Evolutionary conservation across 2,113 vertebrate species (phyloP).

Genomic region (Hippolais icterina): DNA sequence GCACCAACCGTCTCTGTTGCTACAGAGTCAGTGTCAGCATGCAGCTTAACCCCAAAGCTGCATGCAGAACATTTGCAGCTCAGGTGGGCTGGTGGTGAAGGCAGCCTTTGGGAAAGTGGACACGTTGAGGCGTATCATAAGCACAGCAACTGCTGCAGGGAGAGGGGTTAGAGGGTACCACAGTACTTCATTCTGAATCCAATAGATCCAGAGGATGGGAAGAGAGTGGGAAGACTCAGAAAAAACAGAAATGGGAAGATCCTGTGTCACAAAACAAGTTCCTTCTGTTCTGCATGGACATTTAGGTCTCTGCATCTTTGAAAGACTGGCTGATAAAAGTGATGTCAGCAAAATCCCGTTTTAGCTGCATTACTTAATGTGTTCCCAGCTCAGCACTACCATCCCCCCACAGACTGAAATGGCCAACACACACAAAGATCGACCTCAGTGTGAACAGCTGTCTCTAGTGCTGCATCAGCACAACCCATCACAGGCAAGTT

Average conservation of each 20-base stretch:
- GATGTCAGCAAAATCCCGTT: background rate
- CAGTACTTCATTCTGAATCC: background rate
- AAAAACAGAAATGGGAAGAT: background rate
- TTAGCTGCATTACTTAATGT: background rate
- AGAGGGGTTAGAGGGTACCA: background rate
- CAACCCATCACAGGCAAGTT: background rate
- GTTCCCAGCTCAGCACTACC: background rate
- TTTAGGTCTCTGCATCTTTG: background rate
- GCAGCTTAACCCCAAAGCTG: background rate
- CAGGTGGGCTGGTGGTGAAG: background rate
- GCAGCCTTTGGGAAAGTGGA: background rate
- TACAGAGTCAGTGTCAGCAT: background rate
- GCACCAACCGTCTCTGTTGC: background rate
- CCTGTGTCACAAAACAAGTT: background rate
- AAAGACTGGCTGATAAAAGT: background rate
- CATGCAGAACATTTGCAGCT: background rate
- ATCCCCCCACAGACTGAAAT: background rate
- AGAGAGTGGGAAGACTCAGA: background rate
- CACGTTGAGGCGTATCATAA: accelerated
- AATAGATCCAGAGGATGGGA: background rate
- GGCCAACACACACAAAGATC: background rate
- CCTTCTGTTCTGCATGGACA: background rate
- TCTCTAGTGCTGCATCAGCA: background rate
- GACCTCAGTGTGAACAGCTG: background rate
- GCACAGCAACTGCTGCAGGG: background rate